A percentile compares a stretch with the other conserved stretches of the same genome.
phyloP scores from a whole-genome alignment of 2,797 vertebrate genomes.

The Silurus aristotelis region DNA sequence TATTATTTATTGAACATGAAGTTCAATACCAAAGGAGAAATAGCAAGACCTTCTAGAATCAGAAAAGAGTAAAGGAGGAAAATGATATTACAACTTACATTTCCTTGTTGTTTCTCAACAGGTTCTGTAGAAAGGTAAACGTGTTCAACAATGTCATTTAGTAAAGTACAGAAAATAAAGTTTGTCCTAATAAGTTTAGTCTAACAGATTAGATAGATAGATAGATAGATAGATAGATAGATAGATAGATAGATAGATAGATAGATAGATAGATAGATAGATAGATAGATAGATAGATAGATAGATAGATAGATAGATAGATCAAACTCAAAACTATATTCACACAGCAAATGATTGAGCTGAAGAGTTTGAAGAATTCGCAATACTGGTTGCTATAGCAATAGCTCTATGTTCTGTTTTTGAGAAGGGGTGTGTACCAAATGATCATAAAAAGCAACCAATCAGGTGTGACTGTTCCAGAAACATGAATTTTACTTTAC shows the following conservation, averaged over 20 bases:
- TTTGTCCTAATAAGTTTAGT: neutral
- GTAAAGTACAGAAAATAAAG: neutral
- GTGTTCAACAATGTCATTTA: conserved; percentile 8
- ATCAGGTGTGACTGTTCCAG: neutral
- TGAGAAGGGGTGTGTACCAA: neutral
- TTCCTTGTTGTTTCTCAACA: conserved; percentile 60
- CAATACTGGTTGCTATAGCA: no score
- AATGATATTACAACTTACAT: conserved; percentile 67
- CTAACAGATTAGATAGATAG: neutral
- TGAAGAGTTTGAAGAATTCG: no score
- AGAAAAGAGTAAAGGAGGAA: conserved; percentile 33
- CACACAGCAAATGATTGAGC: no score
- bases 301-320: no score
- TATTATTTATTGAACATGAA: neutral
- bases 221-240: no score
- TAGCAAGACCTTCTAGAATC: conserved; percentile 23
- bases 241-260: no score
- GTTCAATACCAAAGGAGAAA: conserved; percentile 46
- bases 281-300: no score
- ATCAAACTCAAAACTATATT: no score
- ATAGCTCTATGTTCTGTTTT: no score
- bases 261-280: no score
- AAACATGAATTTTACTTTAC: neutral
- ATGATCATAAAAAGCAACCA: neutral
- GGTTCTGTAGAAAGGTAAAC: conserved; percentile 62